Conservation (phyloP, 92 coral and sea anemone species). For the Blastomussa wellsi region DNA sequence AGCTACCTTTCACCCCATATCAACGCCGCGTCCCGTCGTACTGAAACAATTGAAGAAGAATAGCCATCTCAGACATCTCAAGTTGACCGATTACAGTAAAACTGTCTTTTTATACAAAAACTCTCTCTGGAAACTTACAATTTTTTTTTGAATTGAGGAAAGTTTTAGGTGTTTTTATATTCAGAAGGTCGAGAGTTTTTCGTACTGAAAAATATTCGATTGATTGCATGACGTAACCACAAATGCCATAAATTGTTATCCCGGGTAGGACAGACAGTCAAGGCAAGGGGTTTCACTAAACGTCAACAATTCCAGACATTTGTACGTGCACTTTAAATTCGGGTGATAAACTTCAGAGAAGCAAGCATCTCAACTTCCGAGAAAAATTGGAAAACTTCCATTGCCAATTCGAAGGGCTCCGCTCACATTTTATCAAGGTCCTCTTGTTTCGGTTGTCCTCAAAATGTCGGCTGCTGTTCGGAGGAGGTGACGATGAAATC, state of each 20-base stretch:
- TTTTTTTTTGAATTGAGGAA: too few species aligned
- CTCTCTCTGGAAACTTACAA: too few species aligned
- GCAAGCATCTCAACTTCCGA: background rate
- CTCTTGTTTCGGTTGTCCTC: too few species aligned
- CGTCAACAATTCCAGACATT: background rate
- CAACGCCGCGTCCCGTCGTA: background rate
- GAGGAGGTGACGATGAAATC: too few species aligned
- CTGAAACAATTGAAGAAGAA: background rate
- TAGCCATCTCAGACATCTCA: background rate
- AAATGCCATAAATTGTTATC: background rate
- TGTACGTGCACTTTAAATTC: background rate
- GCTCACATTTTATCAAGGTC: background rate
- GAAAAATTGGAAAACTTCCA: background rate
- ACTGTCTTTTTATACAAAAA: background rate
- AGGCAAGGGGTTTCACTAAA: background rate
- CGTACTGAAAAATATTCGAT: too few species aligned
- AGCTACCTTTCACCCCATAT: background rate
- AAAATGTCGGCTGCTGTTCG: too few species aligned
- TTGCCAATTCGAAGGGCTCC: background rate
- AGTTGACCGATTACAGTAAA: background rate
- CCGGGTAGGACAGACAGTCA: background rate
- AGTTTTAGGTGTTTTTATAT: too few species aligned
- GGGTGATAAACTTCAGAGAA: background rate
- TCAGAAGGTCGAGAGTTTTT: too few species aligned
- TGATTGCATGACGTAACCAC: conserved; percentile 2